Evolutionary conservation across 2,888 invertebrate genomes (phyloP).

Genomic region (Thymelicus lineola): DNA sequence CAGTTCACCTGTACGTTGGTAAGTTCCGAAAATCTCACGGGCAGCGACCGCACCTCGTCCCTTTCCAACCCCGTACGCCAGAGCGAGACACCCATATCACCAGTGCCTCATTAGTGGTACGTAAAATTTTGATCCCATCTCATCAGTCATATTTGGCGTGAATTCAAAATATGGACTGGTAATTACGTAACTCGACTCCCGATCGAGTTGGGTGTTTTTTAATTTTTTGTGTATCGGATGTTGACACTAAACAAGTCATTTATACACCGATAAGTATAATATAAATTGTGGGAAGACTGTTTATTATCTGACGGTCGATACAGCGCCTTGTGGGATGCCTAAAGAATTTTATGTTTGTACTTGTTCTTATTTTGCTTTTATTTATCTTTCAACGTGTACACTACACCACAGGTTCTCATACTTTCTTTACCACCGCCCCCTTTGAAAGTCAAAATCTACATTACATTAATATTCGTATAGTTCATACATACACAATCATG

Average conservation of each 20-base stretch:
- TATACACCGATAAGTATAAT: background rate
- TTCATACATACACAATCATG: too few relatives aligned
- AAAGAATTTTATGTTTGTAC: too few relatives aligned
- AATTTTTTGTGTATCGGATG: slow-evolving; percentile 2
- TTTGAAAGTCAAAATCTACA: too few relatives aligned
- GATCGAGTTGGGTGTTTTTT: slow-evolving; percentile 4
- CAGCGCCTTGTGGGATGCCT: too few relatives aligned
- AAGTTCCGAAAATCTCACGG: slow-evolving; percentile 46
- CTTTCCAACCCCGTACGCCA: slow-evolving; percentile 24
- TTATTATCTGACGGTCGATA: too few relatives aligned
- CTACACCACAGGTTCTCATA: too few relatives aligned
- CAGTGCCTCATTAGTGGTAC: slow-evolving; percentile 30
- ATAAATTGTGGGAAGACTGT: too few relatives aligned
- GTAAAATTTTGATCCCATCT: slow-evolving; percentile 43
- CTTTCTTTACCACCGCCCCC: too few relatives aligned
- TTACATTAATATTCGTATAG: too few relatives aligned
- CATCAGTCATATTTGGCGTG: slow-evolving; percentile 61
- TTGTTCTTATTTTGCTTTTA: too few relatives aligned
- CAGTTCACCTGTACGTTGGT: slow-evolving; percentile 46
- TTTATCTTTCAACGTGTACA: too few relatives aligned
- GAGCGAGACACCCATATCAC: slow-evolving; percentile 14
- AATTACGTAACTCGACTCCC: slow-evolving; percentile 30
- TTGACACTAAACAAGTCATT: slow-evolving; percentile 18
- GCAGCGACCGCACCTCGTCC: slow-evolving; percentile 37
- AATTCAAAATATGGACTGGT: slow-evolving; percentile 44